These are phyloP conservation scores for Catharus ustulatus DNA, from an alignment of 2,797 vertebrate genomes.

Conservation along the genomic window DNA sequence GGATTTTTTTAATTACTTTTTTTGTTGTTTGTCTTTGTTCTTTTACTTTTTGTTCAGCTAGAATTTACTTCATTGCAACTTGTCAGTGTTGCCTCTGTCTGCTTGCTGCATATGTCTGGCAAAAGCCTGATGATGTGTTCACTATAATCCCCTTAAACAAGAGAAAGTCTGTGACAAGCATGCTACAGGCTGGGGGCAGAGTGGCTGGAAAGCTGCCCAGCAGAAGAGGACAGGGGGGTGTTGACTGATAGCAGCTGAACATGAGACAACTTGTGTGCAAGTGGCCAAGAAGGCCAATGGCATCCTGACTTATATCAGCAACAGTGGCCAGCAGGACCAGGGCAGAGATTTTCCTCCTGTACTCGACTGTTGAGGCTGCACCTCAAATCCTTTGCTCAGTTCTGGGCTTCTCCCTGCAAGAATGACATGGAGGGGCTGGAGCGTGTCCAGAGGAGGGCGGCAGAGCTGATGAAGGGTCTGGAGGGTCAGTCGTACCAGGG, in stretches of 20 bases:
- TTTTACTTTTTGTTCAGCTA: neutral
- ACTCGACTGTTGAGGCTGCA: accelerated
- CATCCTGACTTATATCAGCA: neutral
- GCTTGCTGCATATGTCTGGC: neutral
- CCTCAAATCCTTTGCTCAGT: neutral
- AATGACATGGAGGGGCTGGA: neutral
- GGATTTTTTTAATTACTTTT: neutral
- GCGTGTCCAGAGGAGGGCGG: accelerated
- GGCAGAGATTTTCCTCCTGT: accelerated
- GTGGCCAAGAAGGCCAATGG: neutral
- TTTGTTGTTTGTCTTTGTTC: neutral
- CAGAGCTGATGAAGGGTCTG: neutral
- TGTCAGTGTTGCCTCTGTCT: neutral
- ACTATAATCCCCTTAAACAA: neutral
- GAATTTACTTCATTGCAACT: neutral
- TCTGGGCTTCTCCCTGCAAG: neutral
- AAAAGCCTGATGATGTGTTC: neutral
- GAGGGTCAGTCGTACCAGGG: accelerated
- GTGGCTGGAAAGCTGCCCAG: neutral
- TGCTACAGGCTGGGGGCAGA: neutral
- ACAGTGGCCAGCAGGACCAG: neutral
- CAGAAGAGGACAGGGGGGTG: neutral
- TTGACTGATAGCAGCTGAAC: neutral
- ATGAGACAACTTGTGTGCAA: neutral
- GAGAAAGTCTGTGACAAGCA: accelerated